Evolutionary conservation across 1,140 invertebrate species (phyloP), one percentile per base, ranked within the genome.

Genomic region (Diorhabda sublineata): DNA sequence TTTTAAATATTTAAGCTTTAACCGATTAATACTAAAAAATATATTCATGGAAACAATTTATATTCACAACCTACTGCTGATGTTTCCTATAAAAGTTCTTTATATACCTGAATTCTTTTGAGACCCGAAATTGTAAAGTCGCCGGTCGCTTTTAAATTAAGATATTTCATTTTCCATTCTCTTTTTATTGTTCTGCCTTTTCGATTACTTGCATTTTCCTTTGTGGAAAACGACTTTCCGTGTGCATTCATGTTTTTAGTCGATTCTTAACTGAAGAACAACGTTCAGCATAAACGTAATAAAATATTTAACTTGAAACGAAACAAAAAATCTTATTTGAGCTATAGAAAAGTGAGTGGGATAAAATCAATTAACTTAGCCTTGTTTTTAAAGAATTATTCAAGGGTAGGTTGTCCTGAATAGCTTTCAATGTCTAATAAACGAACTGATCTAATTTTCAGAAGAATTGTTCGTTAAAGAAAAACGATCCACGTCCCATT

Each of bases 151-250:
- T 52, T 52, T 52, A 52, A 52, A 52, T 52, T 52, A 52, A 52
- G 47, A 52, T 52, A 52, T 52, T 52, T 52, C 47, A 52, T 52
- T 52, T 52, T 52, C 47, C 47, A 52, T 52, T 52, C n/a, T 52
- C 47, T 52, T 52, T 52, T 52, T 52, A 52, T 52, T 52, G 6
- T 52, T 52, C 47, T 3, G 47, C 47, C 26, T 52, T 52, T 52
- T n/a, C 47, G 47, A 52, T 52, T 52, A n/a, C 47, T 52, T 52
- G 47, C 47, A 52, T 52, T 52, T 52, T 52, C 47, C 47, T 52
- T 52, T 52, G 47, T 52, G 47, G 47, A 52, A 52, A 52, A 52
- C 47, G 47, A 52, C 47, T 52, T 52, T 52, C n/a, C 47, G n/a
- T n/a, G 6, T 52, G 47, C 47, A 52, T 52, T 52, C n/a, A 52